Evolutionary conservation across 2,888 invertebrate genomes (phyloP), one percentile per base, ranked within the genome.

Genomic region (Drosophila bunnanda): DNA sequence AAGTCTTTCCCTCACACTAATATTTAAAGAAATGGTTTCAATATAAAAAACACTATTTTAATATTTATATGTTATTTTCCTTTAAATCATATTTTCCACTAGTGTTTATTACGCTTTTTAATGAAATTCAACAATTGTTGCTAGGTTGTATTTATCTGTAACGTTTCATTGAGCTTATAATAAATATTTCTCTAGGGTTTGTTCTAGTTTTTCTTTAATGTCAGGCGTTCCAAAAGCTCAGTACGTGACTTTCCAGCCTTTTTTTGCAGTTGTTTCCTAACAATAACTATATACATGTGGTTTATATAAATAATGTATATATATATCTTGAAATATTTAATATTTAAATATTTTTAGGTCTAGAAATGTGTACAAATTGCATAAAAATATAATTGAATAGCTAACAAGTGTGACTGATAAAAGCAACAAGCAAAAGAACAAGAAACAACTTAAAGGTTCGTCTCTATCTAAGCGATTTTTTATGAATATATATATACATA

Each of bases 241-340:
- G 56, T 74, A 85, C 80, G 85, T 85, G 85, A 64, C 56, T 75
- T 48, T 48, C 20, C 36, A 13, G n/a, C 3, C 10, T 32, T 55
- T 67, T 41, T 39, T 6, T n/a, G 12, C 4, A 13, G 9, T 5
- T 32, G 8, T 20, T 17, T 0, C 13, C 12, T 7, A 62, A 34
- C 62, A 68, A 68, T 69, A 69, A 69, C 10, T 39, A 28, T 36
- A 28, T 28, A 53, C 36, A 32, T 5, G 9, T 43, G 0, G 20
- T 13, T 44, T 4, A 34, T 34, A 44, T 25, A 20, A 34, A 25
- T 46, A 39, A 32, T 32, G 12, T 4, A 25, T 34, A 30, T 58
- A 39, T 20, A 50, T 17, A 15, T 10, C 7, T 22, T 25, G 25
- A n/a, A n/a, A n/a, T n/a, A n/a, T n/a, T n/a, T n/a, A 32, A 32